Percentiles rank a stretch among this genome's conserved stretches.
phyloP scores from a whole-genome alignment of 1,140 invertebrate genomes.

The Drosophila funebris region DNA sequence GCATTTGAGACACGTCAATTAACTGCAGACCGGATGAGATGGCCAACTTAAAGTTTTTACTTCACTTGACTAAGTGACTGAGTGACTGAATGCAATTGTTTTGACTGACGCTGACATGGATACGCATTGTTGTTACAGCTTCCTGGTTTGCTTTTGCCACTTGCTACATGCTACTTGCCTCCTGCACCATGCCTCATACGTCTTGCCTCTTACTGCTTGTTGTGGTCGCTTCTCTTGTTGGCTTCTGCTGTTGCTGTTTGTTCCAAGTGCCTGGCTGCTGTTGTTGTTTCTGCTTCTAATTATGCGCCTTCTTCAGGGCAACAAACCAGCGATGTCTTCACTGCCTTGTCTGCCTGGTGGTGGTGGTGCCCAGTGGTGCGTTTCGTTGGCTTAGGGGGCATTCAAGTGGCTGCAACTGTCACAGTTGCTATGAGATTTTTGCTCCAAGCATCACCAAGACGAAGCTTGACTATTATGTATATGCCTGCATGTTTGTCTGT shows the following conservation, averaged over 20 bases:
- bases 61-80: slow-evolving; percentile 54
- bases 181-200: too few relatives aligned
- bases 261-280: slow-evolving; percentile 52
- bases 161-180: neutral
- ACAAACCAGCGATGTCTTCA: slow-evolving; percentile 37
- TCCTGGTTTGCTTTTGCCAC: slow-evolving; percentile 53
- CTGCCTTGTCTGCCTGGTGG: too few relatives aligned
- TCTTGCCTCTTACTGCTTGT: neutral
- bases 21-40: slow-evolving; percentile 47
- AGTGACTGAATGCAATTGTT: slow-evolving; percentile 64
- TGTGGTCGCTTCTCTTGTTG: slow-evolving; percentile 1
- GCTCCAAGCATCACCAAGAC: slow-evolving; percentile 20
- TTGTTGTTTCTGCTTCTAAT: slow-evolving; percentile 59
- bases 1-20: slow-evolving; percentile 28
- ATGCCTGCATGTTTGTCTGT: neutral
- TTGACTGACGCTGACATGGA: slow-evolving; percentile 52
- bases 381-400: neutral
- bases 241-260: neutral
- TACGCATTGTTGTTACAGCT: slow-evolving; percentile 55
- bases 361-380: slow-evolving; percentile 3
- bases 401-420: slow-evolving; percentile 75
- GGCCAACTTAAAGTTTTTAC: slow-evolving; percentile 67
- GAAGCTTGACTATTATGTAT: slow-evolving; percentile 4
- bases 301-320: slow-evolving; percentile 71
- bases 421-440: slow-evolving; percentile 50